A percentile compares a stretch with the other conserved stretches of the same genome.
phyloP scores from a whole-genome alignment of 1,140 invertebrate species.

The Leptinotarsa undecemlineata region DNA sequence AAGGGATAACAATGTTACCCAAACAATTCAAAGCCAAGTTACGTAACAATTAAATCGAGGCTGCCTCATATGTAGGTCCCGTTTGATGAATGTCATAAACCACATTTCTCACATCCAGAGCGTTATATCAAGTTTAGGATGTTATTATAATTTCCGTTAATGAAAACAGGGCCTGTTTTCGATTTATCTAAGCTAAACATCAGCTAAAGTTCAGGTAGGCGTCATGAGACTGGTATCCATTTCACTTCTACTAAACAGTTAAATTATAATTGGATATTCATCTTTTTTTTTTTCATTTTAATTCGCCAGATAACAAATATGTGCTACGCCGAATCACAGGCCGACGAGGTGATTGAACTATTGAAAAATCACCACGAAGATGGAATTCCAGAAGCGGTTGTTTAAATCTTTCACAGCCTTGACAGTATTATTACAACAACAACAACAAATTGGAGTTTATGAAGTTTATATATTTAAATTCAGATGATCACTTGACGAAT shows the following conservation, averaged over 20 bases:
- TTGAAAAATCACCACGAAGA: too few relatives aligned
- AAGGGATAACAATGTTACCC: too few relatives aligned
- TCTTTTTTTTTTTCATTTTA: slow-evolving; percentile 16
- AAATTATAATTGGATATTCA: slow-evolving; percentile 29
- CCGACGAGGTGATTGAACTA: background rate
- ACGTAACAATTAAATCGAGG: too few relatives aligned
- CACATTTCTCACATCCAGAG: slow-evolving; percentile 10
- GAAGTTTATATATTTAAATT: too few relatives aligned
- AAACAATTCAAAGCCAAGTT: too few relatives aligned
- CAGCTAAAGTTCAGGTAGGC: slow-evolving; percentile 21
- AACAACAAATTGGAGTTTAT: too few relatives aligned
- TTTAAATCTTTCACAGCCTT: too few relatives aligned
- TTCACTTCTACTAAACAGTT: slow-evolving; percentile 27
- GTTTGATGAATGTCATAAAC: slow-evolving; percentile 21
- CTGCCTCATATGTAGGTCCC: background rate
- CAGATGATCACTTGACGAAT: too few relatives aligned
- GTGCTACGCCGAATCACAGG: background rate
- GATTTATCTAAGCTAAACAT: slow-evolving; percentile 23
- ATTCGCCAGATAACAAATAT: slow-evolving; percentile 18
- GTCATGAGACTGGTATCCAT: slow-evolving; percentile 23
- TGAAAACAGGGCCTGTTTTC: slow-evolving; percentile 15
- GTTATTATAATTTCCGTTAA: slow-evolving; percentile 10
- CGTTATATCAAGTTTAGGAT: slow-evolving; percentile 7
- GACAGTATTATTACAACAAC: too few relatives aligned
- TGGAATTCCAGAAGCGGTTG: too few relatives aligned